Percentiles rank a stretch among this genome's conserved stretches.
Evolutionary conservation across 1,140 invertebrate species (phyloP).

Genomic region (Ruditapes philippinarum): DNA sequence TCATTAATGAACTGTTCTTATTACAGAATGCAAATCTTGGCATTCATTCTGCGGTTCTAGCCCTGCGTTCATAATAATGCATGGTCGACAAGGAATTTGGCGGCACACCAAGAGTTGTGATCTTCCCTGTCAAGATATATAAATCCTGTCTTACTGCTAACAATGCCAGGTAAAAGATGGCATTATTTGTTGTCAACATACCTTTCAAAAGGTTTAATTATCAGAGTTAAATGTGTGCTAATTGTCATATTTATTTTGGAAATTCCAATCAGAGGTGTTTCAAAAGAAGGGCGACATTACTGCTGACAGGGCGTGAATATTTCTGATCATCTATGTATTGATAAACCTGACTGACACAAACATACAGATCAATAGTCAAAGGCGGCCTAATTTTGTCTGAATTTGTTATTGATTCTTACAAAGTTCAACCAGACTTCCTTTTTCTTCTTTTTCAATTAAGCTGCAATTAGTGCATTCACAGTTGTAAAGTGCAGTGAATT

Average conservation of each 20-base stretch:
- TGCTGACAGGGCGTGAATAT: background rate
- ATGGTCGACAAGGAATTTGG: background rate
- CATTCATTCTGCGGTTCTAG: no score
- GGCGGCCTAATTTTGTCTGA: no score
- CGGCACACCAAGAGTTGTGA: background rate
- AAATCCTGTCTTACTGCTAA: background rate
- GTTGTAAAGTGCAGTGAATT: no score
- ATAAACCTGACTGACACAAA: no score
- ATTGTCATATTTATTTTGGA: background rate
- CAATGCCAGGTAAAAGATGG: background rate
- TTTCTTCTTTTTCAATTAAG: no score
- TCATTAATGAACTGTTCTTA: no score
- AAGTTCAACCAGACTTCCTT: no score
- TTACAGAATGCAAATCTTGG: background rate
- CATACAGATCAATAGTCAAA: no score
- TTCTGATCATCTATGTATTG: no score
- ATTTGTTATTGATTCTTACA: no score
- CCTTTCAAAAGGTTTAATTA: background rate
- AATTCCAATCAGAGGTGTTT: background rate
- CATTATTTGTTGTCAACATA: background rate
- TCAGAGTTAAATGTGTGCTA: background rate
- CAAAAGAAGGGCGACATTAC: background rate
- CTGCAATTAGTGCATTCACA: no score
- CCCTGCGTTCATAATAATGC: no score
- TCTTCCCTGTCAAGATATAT: background rate